Evolutionary conservation across 2,888 invertebrate species (phyloP).

Genomic region (Pecten maximus): DNA sequence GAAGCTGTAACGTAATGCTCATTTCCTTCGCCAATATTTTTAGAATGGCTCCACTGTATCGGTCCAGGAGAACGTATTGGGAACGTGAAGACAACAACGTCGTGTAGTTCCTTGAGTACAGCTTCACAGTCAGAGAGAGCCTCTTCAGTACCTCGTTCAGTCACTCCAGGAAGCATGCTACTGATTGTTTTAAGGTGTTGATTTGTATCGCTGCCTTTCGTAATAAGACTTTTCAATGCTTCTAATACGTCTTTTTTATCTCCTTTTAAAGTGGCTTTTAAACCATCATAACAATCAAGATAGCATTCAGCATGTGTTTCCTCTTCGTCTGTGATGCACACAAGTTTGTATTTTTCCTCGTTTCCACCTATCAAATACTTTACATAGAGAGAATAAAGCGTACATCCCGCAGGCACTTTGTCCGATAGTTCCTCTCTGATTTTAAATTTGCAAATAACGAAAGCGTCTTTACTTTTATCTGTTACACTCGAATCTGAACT

Average conservation of each 20-base stretch:
- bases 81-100: not conserved
- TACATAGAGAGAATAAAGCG: not conserved
- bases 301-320: not conserved
- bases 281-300: not conserved
- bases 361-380: not conserved
- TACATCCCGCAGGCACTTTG: not conserved
- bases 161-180: too few relatives aligned
- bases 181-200: too few relatives aligned
- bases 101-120: not conserved
- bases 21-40: not conserved
- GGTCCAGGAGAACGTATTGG: not conserved
- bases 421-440: not conserved
- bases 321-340: not conserved
- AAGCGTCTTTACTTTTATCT: not conserved
- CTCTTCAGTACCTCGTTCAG: not conserved
- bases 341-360: not conserved
- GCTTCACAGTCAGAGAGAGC: not conserved
- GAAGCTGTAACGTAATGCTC: not conserved
- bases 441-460: not conserved
- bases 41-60: not conserved
- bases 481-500: not conserved
- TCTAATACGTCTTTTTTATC: too few relatives aligned
- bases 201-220: too few relatives aligned
- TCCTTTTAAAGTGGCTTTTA: too few relatives aligned
- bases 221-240: too few relatives aligned